A percentile compares a stretch with the other conserved stretches of the same genome.
Evolutionary conservation across 2,888 invertebrate species (phyloP).

Genomic region (Noctua pronuba): DNA sequence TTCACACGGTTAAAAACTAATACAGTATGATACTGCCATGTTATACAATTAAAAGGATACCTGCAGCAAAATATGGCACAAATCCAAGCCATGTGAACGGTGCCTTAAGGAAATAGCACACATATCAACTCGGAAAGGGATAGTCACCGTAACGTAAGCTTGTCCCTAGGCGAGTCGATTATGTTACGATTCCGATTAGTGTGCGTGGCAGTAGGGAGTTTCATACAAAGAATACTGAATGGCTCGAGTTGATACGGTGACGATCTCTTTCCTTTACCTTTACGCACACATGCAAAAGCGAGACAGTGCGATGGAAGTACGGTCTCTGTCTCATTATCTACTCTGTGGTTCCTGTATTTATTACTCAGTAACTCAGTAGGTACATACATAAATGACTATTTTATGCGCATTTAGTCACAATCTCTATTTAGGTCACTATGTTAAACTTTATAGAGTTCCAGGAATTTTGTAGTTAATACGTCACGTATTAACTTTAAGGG

Average conservation of each 20-base stretch:
- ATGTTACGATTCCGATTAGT: too few species aligned
- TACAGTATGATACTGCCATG: background rate
- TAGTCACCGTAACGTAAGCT: too few species aligned
- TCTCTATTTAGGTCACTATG: conserved; percentile 38
- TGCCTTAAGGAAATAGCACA: too few species aligned
- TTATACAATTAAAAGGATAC: background rate
- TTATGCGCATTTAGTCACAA: conserved; percentile 37
- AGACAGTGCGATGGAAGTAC: background rate
- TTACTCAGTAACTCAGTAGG: conserved; percentile 15
- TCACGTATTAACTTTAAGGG: background rate
- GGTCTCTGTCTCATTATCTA: conserved; percentile 23
- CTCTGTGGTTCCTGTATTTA: conserved; percentile 3
- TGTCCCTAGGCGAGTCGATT: too few species aligned
- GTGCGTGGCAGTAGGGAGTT: too few species aligned
- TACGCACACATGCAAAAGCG: background rate
- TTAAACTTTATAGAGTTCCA: conserved; percentile 13
- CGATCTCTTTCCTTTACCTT: too few species aligned
- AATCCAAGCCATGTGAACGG: background rate
- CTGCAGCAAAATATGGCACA: background rate
- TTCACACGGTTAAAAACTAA: background rate
- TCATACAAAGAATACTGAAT: too few species aligned
- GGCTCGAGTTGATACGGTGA: too few species aligned
- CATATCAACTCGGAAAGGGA: too few species aligned
- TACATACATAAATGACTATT: conserved; percentile 34
- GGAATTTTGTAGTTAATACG: background rate